Evolutionary conservation across 2,888 invertebrate genomes (phyloP).

Genomic region (Chrysolina haemoptera): DNA sequence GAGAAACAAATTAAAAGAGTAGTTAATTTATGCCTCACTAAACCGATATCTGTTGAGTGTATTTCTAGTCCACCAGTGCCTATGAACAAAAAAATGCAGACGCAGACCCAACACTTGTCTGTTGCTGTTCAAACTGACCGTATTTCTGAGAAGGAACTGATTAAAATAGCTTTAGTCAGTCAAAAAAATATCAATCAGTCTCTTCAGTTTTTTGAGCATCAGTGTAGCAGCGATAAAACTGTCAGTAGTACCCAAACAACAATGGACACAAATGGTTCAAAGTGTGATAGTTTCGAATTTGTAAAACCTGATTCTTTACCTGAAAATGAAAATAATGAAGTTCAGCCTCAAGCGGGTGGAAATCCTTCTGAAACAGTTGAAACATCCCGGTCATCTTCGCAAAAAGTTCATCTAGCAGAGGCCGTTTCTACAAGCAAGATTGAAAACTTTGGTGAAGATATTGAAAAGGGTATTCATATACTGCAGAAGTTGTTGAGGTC

Average conservation of each 20-base stretch:
- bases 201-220: conserved; percentile 42
- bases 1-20: conserved; percentile 48
- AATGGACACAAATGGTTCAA: conserved; percentile 58
- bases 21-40: conserved; percentile 58
- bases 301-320: conserved; percentile 45
- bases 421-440: conserved; percentile 32
- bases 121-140: conserved; percentile 54
- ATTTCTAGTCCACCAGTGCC: conserved; percentile 31
- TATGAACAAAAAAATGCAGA: conserved; percentile 24
- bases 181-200: conserved; percentile 44
- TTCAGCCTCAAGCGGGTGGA: neutral
- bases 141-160: conserved; percentile 35
- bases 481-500: conserved; percentile 75
- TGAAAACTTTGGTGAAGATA: conserved; percentile 67
- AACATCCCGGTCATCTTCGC: conserved; percentile 5
- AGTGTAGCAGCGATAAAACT: conserved; percentile 39
- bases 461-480: conserved; percentile 76
- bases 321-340: conserved; percentile 7
- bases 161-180: conserved; percentile 20
- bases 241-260: conserved; percentile 47
- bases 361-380: neutral
- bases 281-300: conserved; percentile 81
- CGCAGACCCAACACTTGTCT: conserved; percentile 36
- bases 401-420: conserved; percentile 27
- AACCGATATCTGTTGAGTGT: conserved; percentile 61